These are phyloP conservation scores for Empidonax traillii DNA, from an alignment of 2,113 vertebrate species.

Conservation along the genomic window DNA sequence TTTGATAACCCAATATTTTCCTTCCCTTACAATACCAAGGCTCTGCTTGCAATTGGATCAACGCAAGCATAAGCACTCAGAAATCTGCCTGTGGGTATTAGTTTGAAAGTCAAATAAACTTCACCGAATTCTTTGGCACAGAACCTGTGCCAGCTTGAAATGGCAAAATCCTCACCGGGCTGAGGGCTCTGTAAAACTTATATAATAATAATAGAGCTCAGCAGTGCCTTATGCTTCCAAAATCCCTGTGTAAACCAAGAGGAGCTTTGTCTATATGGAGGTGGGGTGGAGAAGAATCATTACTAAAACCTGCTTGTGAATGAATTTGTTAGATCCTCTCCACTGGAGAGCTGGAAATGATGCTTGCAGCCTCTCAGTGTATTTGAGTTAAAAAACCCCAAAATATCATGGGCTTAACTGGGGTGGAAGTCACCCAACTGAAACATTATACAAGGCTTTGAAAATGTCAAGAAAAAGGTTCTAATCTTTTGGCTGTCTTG, in stretches of 20 bases:
- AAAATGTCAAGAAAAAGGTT: constrained; percentile 63
- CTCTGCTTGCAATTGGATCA: neutral
- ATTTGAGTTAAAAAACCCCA: neutral
- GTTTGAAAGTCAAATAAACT: constrained; percentile 63
- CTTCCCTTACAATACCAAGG: constrained; percentile 12
- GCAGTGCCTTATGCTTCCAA: neutral
- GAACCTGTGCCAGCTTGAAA: constrained; percentile 35
- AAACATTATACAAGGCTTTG: constrained; percentile 66
- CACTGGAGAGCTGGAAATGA: neutral
- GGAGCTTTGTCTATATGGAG: neutral
- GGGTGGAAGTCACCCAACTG: constrained; percentile 58
- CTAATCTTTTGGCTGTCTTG: constrained; percentile 64
- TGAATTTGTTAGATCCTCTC: constrained; percentile 7
- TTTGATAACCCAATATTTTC: constrained; percentile 59
- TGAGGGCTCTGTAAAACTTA: constrained; percentile 39
- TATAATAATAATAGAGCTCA: constrained; percentile 28
- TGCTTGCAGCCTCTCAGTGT: neutral
- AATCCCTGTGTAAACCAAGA: constrained; percentile 21
- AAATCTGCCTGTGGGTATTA: constrained; percentile 57
- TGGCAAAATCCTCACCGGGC: constrained; percentile 25
- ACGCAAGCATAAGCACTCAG: constrained; percentile 7
- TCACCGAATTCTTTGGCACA: constrained; percentile 37
- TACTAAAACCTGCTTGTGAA: neutral
- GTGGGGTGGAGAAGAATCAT: neutral
- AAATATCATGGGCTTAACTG: constrained; percentile 14